Conservation (phyloP, 2,113 vertebrate genomes). For the Trinectes maculatus region DNA sequence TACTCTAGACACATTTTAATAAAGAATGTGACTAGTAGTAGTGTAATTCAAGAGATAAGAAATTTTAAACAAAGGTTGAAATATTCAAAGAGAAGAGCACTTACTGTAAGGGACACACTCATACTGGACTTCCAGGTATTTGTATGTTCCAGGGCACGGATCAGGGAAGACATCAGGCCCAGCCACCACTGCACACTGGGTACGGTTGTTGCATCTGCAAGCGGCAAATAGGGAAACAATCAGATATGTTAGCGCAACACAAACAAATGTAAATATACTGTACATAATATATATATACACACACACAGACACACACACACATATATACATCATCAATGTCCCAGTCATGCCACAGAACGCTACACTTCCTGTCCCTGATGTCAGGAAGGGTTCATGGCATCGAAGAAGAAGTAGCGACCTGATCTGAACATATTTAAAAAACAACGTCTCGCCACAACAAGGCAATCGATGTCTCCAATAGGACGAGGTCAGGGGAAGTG, state of each 20-base stretch:
- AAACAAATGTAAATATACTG: too few relatives aligned
- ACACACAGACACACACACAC: too few relatives aligned
- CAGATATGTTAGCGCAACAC: slow-evolving; percentile 10
- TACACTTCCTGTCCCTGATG: too few relatives aligned
- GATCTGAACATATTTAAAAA: too few relatives aligned
- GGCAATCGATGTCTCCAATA: too few relatives aligned
- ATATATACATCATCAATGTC: too few relatives aligned
- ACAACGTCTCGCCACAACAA: too few relatives aligned
- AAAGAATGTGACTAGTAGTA: neutral
- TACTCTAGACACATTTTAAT: neutral
- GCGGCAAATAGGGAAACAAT: neutral
- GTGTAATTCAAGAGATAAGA: neutral
- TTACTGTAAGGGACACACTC: slow-evolving; percentile 85
- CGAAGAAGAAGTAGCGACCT: too few relatives aligned
- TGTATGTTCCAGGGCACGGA: slow-evolving; percentile 96
- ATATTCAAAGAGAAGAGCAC: slow-evolving; percentile 27
- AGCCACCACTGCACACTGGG: slow-evolving; percentile 92
- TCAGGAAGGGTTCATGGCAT: too few relatives aligned
- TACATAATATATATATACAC: too few relatives aligned
- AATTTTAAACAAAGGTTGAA: neutral
- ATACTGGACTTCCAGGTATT: slow-evolving; percentile 93
- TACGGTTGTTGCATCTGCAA: slow-evolving; percentile 85
- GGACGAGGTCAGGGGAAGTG: too few relatives aligned
- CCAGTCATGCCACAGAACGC: too few relatives aligned
- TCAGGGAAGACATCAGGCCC: slow-evolving; percentile 98